Base-by-base conservation (phyloP, 1,140 invertebrate species). In the Cyclargus thomasi region DNA sequence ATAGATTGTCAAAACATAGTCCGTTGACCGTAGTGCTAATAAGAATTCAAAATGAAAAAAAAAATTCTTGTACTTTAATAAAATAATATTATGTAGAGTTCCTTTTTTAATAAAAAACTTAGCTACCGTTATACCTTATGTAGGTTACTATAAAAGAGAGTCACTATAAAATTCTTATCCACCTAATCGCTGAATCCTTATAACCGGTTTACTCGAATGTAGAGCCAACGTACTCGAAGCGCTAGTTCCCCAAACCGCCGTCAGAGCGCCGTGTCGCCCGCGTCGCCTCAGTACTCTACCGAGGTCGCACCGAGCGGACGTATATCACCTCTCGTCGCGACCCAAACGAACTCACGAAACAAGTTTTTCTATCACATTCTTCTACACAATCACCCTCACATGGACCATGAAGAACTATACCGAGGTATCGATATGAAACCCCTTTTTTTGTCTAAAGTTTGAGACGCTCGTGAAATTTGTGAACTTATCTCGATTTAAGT, bases 401-500 rank as follows among this genome's bases (percentile, higher is more conserved):
- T 68, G 70, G 20, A 77, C 73, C 76, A 81, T 59, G 53, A 84
- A 84, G 81, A 74, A 82, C 79, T 79, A 69, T 69, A 69, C 71
- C 76, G 73, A 68, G 70, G 67, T 57, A 53, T 17, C 65, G 36
- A 74, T 79, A 71, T 75, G 66, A 76, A 73, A 71, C 65, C 65
- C 65, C 65, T 76, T 77, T 68, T 67, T 36, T 73, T 73, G 81
- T 74, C 62, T 67, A 74, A 75, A 71, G 75, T 82, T 78, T 76
- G 70, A 71, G 70, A 72, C 71, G 64, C 74, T 74, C 78, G 83
- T 87, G 83, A 68, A 78, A 76, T 81, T 88, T 82, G 83, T 88
- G 81, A 74, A 77, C 75, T 78, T 79, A 85, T 85, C 76, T 73
- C 67, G 59, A 74, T 74, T 69, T 67, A 71, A 75, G 55, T 74